phyloP scores from a whole-genome alignment of 2,113 vertebrate genomes.

The Nipponia nippon region DNA sequence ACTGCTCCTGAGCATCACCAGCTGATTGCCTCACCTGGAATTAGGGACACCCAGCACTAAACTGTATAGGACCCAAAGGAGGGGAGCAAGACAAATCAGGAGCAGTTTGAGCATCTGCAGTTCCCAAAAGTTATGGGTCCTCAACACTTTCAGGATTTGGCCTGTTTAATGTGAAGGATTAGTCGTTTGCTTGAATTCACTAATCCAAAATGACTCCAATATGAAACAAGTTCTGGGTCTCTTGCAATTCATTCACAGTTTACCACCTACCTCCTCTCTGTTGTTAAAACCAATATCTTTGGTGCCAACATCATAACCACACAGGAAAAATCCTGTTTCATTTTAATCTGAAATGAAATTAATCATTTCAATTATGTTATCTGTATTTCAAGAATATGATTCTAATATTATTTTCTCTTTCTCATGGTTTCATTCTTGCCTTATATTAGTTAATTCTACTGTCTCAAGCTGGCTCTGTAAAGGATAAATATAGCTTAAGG shows the following conservation, averaged over 20 bases:
- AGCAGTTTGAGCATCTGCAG: neutral
- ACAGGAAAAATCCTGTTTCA: neutral
- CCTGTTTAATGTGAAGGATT: neutral
- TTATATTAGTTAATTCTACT: neutral
- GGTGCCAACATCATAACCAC: neutral
- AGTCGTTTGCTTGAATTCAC: neutral
- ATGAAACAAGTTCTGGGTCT: neutral
- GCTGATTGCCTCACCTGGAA: neutral
- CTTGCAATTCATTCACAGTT: neutral
- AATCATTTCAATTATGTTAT: neutral
- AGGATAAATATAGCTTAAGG: neutral
- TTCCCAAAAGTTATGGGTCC: neutral
- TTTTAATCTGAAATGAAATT: neutral
- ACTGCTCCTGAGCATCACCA: neutral
- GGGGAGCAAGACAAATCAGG: neutral
- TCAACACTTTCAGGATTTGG: neutral
- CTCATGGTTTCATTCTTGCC: neutral
- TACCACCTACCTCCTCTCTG: neutral
- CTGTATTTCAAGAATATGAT: neutral
- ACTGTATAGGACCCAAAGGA: neutral
- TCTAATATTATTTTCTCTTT: neutral
- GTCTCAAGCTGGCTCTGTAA: neutral
- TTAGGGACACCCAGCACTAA: neutral
- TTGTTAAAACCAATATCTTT: neutral
- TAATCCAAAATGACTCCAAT: neutral